phyloP scores from a whole-genome alignment of 1,140 invertebrate species.

The Drosophila serrata region DNA sequence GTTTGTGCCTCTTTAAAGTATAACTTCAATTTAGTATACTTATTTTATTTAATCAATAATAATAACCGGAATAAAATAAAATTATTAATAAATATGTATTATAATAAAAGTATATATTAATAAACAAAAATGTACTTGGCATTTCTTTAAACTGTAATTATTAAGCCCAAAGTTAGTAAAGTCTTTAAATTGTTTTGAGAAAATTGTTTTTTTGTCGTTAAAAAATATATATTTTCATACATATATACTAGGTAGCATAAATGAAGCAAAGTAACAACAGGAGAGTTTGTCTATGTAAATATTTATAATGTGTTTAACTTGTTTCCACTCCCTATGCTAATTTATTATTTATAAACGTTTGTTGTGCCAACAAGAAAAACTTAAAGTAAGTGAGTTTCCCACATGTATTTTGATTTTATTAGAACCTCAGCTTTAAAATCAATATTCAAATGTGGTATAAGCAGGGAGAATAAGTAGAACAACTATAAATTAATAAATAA shows the following conservation, averaged over 20 bases:
- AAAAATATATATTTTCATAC: too few species aligned
- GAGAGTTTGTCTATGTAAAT: not conserved
- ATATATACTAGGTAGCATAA: too few species aligned
- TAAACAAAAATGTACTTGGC: not conserved
- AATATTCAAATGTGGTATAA: not conserved
- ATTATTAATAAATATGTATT: too few species aligned
- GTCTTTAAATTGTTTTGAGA: not conserved
- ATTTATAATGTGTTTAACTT: not conserved
- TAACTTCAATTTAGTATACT: too few species aligned
- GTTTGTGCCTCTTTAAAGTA: too few species aligned
- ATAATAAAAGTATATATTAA: not conserved
- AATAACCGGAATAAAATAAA: too few species aligned
- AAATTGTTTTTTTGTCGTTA: too few species aligned
- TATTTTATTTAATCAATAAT: too few species aligned
- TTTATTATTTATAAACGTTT: constrained; percentile 11
- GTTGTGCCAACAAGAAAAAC: not conserved
- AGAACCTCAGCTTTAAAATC: not conserved
- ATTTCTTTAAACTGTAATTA: not conserved
- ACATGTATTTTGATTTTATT: not conserved
- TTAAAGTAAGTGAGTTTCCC: not conserved
- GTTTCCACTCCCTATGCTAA: not conserved
- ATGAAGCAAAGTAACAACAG: not conserved
- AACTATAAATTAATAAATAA: not conserved
- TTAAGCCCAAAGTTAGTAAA: not conserved
- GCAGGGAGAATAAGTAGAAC: not conserved